Conservation (phyloP, 53 echinoderm and acorn worm genomes). For the Henricia sp. region DNA sequence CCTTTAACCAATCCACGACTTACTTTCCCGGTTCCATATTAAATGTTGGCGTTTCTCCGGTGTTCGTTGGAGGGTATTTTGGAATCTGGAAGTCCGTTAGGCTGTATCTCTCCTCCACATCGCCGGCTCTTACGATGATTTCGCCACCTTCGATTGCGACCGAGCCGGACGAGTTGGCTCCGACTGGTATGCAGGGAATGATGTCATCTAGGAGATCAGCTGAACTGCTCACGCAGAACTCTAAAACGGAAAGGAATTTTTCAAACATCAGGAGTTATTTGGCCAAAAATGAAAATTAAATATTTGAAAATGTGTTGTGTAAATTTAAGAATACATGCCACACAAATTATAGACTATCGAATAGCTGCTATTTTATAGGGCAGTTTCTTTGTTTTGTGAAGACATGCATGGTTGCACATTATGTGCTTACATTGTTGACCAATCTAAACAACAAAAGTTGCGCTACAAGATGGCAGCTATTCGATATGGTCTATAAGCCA, state of each 20-base stretch:
- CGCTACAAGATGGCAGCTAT: too few species aligned
- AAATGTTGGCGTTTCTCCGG: slow-evolving; percentile 6
- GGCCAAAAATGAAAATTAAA: too few species aligned
- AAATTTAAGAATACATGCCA: too few species aligned
- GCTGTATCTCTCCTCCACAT: slow-evolving; percentile 10
- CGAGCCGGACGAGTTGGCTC: slow-evolving; percentile 41
- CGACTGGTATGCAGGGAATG: slow-evolving; percentile 50
- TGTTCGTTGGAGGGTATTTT: not conserved
- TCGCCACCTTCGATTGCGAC: slow-evolving; percentile 38
- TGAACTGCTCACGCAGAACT: slow-evolving; percentile 65
- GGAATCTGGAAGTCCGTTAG: slow-evolving; percentile 9
- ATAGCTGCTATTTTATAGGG: too few species aligned
- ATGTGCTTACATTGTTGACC: too few species aligned
- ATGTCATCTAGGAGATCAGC: slow-evolving; percentile 41
- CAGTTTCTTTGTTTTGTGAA: too few species aligned
- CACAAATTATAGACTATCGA: too few species aligned
- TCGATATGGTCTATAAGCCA: too few species aligned
- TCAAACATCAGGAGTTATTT: not conserved
- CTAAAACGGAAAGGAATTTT: not conserved
- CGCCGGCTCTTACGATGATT: slow-evolving; percentile 4
- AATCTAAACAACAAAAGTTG: too few species aligned
- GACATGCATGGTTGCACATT: too few species aligned
- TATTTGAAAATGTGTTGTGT: too few species aligned
- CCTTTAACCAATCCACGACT: not conserved
- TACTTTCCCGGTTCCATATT: slow-evolving; percentile 74